A percentile compares a stretch with the other conserved stretches of the same genome.
These are phyloP conservation scores for Atherix ibis DNA, from an alignment of 2,888 invertebrate genomes.

Conservation along the genomic window DNA sequence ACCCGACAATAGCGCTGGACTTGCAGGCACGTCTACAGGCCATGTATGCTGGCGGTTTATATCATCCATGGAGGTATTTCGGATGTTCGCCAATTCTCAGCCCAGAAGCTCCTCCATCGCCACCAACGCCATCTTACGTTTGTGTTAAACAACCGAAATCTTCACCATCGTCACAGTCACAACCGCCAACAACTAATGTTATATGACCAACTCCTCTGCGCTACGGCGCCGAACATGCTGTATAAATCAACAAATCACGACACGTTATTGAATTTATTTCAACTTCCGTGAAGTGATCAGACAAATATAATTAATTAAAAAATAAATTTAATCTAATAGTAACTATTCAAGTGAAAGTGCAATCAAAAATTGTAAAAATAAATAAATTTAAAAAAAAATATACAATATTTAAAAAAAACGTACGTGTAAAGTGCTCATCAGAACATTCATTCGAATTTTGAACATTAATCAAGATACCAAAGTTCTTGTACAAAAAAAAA, in stretches of 20 bases:
- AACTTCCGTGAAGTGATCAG: too few species aligned
- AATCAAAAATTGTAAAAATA: background rate
- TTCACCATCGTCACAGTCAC: slow-evolving; percentile 18
- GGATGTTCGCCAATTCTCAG: slow-evolving; percentile 26
- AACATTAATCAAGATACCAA: too few species aligned
- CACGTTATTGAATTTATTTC: too few species aligned
- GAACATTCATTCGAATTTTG: too few species aligned
- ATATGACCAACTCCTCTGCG: slow-evolving; percentile 35
- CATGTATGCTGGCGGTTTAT: slow-evolving; percentile 31
- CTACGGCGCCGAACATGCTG: slow-evolving; percentile 30
- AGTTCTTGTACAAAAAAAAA: too few species aligned
- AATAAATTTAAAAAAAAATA: background rate
- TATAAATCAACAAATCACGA: too few species aligned
- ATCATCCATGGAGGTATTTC: slow-evolving; percentile 32
- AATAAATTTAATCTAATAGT: background rate
- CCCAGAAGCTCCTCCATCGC: slow-evolving; percentile 30
- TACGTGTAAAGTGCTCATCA: too few species aligned
- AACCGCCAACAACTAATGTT: slow-evolving; percentile 26
- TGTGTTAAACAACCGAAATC: slow-evolving; percentile 30
- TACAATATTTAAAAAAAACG: too few species aligned
- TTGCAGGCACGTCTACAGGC: slow-evolving; percentile 30
- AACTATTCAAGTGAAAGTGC: background rate
- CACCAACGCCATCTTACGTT: slow-evolving; percentile 16
- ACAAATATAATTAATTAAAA: too few species aligned
- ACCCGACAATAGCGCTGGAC: slow-evolving; percentile 31